Percentiles rank a stretch among this genome's conserved stretches.
These are phyloP conservation scores for Avahi laniger DNA, from an alignment of 2,797 vertebrate genomes.

Conservation along the genomic window DNA sequence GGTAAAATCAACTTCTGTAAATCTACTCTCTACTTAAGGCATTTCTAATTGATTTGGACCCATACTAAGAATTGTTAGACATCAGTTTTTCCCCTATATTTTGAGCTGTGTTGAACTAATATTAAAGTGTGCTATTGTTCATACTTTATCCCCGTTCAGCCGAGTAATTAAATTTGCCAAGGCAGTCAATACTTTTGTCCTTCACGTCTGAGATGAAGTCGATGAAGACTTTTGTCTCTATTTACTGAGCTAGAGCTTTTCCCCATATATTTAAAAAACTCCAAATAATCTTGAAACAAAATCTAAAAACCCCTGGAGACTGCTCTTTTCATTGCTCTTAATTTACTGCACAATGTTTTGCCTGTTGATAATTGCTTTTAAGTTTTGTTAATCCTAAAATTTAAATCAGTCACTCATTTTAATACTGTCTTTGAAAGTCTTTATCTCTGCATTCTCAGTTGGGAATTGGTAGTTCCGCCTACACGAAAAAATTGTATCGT, in stretches of 20 bases:
- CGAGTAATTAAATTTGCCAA: not conserved
- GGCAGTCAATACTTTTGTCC: not conserved
- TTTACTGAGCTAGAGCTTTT: not conserved
- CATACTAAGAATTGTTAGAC: not conserved
- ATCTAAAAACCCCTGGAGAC: not conserved
- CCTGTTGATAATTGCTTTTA: not conserved
- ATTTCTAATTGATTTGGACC: not conserved
- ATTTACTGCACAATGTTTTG: not conserved
- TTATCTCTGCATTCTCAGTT: not conserved
- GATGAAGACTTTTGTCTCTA: not conserved
- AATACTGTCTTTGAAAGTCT: not conserved
- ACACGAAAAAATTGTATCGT: not conserved
- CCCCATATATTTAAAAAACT: not conserved
- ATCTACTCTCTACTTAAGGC: not conserved
- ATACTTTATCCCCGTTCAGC: not conserved
- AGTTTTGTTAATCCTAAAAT: not conserved
- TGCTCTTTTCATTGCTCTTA: not conserved
- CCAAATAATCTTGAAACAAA: not conserved
- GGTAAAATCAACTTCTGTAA: not conserved
- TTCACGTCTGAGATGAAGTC: not conserved
- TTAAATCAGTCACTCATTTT: not conserved
- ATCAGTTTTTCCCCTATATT: not conserved
- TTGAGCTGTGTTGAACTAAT: not conserved
- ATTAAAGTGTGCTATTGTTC: not conserved
- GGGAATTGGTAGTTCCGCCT: not conserved